Evolutionary conservation across 2,797 vertebrate genomes (phyloP).

Genomic region (Apodemus agrarius): DNA sequence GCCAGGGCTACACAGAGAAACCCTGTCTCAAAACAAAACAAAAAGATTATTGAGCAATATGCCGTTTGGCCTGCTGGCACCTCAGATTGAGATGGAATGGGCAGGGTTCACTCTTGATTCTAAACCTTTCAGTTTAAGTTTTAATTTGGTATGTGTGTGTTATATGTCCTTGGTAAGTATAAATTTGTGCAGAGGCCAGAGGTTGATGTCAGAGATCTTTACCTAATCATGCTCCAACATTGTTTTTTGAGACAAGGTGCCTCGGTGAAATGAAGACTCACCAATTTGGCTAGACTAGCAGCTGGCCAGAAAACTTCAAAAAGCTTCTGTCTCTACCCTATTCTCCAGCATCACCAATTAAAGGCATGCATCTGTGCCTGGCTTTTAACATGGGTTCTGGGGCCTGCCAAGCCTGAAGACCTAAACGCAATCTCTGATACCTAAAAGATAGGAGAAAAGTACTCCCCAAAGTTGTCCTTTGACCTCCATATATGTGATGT

Average conservation of each 20-base stretch:
- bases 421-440: neutral
- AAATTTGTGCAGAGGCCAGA: neutral
- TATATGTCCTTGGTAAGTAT: neutral
- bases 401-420: neutral
- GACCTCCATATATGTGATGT: neutral
- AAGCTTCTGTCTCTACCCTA: too few relatives aligned
- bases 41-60: neutral
- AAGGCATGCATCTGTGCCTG: neutral
- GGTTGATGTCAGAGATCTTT: neutral
- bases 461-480: neutral
- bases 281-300: neutral
- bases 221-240: neutral
- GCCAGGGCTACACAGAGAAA: too few relatives aligned
- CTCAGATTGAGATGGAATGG: neutral
- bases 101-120: neutral
- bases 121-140: neutral
- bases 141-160: neutral
- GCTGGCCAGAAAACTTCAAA: neutral
- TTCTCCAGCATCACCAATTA: neutral
- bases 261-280: neutral
- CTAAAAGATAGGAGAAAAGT: neutral
- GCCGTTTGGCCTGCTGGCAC: neutral
- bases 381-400: neutral
- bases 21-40: too few relatives aligned
- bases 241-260: neutral